phyloP scores from a whole-genome alignment of 2,888 invertebrate genomes.

The Eupithecia subfuscata region DNA sequence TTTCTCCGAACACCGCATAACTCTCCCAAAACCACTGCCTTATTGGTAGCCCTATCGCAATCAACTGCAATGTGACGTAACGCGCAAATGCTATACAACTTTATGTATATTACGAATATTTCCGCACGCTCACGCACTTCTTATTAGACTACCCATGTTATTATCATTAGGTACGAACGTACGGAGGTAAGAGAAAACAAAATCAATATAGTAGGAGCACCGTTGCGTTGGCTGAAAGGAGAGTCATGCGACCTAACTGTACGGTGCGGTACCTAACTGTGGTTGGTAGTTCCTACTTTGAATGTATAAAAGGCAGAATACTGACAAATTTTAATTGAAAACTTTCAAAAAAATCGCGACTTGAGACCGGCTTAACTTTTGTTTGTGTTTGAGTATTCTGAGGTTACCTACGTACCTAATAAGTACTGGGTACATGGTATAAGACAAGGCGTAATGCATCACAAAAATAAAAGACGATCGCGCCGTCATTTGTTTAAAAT shows the following conservation, averaged over 20 bases:
- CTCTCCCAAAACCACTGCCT: conserved; percentile 2
- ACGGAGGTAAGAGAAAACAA: background rate
- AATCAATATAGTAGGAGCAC: background rate
- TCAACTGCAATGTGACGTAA: conserved; percentile 20
- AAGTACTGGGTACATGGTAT: no score
- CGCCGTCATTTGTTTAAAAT: no score
- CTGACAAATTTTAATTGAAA: no score
- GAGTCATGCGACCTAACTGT: background rate
- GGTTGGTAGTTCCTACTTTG: background rate
- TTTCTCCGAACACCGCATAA: background rate
- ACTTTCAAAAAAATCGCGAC: background rate
- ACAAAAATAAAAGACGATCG: no score
- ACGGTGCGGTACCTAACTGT: background rate
- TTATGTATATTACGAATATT: conserved; percentile 48
- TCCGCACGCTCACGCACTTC: conserved; percentile 44
- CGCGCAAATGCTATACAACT: conserved; percentile 47
- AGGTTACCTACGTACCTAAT: no score
- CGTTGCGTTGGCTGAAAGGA: background rate
- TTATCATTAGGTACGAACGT: conserved; percentile 35
- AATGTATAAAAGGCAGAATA: background rate
- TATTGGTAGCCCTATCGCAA: conserved; percentile 22
- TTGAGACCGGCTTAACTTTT: background rate
- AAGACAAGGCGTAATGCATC: no score
- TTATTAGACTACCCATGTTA: conserved; percentile 30
- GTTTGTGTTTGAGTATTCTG: no score